These are phyloP conservation scores for Andrena marginata DNA, from an alignment of 2,888 invertebrate genomes.

Conservation along the genomic window DNA sequence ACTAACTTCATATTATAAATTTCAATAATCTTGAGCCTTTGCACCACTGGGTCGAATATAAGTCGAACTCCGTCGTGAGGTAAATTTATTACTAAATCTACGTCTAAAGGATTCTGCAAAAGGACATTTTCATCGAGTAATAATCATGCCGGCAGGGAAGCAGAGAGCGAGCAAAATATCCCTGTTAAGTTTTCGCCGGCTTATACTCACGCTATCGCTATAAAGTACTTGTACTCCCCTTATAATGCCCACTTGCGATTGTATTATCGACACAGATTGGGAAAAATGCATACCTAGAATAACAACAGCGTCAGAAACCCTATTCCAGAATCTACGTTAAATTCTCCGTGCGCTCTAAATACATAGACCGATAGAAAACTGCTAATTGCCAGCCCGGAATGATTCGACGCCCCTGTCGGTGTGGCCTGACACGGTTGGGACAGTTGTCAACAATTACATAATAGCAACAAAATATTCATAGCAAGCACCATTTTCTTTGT, in stretches of 20 bases:
- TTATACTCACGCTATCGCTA: slow-evolving; percentile 93
- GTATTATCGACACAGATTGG: slow-evolving; percentile 98
- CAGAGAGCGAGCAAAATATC: not conserved
- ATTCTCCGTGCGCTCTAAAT: not conserved
- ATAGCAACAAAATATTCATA: slow-evolving; percentile 67
- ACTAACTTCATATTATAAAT: slow-evolving; percentile 98
- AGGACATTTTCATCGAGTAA: not conserved
- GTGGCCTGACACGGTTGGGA: not conserved
- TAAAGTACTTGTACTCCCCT: slow-evolving; percentile 98
- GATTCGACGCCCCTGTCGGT: not conserved
- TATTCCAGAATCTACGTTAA: not conserved
- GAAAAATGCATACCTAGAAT: slow-evolving; percentile 98
- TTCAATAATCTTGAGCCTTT: slow-evolving; percentile 98
- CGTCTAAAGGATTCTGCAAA: slow-evolving; percentile 95
- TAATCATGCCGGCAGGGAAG: not conserved
- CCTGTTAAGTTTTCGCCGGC: not conserved
- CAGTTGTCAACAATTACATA: slow-evolving; percentile 76
- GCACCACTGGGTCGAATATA: slow-evolving; percentile 97
- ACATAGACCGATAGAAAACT: not conserved
- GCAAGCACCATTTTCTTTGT: slow-evolving; percentile 75
- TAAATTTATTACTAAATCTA: slow-evolving; percentile 98
- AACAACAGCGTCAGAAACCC: slow-evolving; percentile 6
- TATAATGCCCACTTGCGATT: slow-evolving; percentile 97
- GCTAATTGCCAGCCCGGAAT: slow-evolving; percentile 1
- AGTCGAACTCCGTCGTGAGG: slow-evolving; percentile 98